Conservation (phyloP, 2,888 invertebrate species). For the Pterostichus niger region DNA sequence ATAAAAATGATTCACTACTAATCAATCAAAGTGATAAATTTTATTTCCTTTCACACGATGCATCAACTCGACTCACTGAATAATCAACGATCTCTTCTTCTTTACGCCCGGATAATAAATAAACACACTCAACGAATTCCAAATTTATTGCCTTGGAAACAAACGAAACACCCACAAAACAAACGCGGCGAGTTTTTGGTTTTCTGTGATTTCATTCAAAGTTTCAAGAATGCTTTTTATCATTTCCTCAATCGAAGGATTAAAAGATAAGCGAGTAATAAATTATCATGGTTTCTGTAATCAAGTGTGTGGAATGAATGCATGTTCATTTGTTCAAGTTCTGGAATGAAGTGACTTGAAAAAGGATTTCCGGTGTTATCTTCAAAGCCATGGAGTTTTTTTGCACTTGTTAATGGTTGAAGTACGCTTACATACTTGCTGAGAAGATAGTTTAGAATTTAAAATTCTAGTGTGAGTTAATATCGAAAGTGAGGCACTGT, state of each 20-base stretch:
- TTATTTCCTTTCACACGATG: slow-evolving; percentile 26
- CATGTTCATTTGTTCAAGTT: background rate
- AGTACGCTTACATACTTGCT: no score
- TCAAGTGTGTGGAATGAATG: background rate
- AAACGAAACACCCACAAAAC: slow-evolving; percentile 12
- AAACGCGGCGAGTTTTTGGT: slow-evolving; percentile 3
- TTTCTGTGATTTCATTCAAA: slow-evolving; percentile 22
- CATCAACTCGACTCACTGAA: background rate
- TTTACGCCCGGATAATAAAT: slow-evolving; percentile 30
- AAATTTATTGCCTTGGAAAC: background rate
- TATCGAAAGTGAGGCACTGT: no score
- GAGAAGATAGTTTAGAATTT: no score
- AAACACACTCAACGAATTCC: background rate
- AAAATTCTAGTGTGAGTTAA: no score
- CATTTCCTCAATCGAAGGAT: slow-evolving; percentile 23
- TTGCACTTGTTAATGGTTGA: background rate
- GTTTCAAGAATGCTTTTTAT: slow-evolving; percentile 26
- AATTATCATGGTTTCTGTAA: slow-evolving; percentile 2
- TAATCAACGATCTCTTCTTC: background rate
- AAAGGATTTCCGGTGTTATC: slow-evolving; percentile 24
- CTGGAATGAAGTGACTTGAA: slow-evolving; percentile 19
- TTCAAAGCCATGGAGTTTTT: background rate
- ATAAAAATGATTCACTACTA: slow-evolving; percentile 1
- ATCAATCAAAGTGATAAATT: slow-evolving; percentile 39
- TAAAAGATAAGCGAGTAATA: slow-evolving; percentile 23